Conservation (phyloP, 2,888 invertebrate genomes). For the Tetragonisca angustula region DNA sequence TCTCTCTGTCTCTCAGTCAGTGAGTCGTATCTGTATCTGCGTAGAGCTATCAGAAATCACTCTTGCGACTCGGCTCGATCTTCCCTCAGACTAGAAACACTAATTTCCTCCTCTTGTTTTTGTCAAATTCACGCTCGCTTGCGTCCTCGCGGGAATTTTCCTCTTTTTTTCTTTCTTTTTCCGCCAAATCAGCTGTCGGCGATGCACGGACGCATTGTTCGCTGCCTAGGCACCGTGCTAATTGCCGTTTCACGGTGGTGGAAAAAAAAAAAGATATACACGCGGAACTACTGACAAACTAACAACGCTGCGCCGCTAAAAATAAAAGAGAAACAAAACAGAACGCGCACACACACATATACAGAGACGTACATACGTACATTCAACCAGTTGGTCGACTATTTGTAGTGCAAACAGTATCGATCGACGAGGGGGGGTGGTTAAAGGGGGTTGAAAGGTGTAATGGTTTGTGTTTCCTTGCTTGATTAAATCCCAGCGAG, state of each 20-base stretch:
- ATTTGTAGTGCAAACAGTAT: constrained; percentile 26
- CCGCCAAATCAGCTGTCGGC: constrained; percentile 5
- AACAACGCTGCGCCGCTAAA: neutral
- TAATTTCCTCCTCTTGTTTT: too few relatives aligned
- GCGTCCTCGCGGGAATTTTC: too few relatives aligned
- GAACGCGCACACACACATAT: neutral
- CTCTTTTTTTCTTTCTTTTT: neutral
- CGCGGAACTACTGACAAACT: constrained; percentile 26
- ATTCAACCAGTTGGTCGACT: neutral
- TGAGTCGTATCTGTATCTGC: too few relatives aligned
- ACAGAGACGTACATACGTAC: too few relatives aligned
- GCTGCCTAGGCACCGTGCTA: neutral
- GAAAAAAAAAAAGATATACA: neutral
- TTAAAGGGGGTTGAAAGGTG: neutral
- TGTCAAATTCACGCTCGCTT: too few relatives aligned
- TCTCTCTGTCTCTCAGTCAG: too few relatives aligned
- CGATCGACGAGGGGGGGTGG: neutral
- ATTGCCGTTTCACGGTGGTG: constrained; percentile 12
- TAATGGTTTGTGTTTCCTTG: constrained; percentile 17
- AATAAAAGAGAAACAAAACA: neutral
- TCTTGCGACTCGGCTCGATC: too few relatives aligned
- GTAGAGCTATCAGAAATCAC: too few relatives aligned
- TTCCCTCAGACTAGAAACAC: too few relatives aligned
- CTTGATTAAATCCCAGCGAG: constrained; percentile 13
- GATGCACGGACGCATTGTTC: constrained; percentile 15